phyloP scores from a whole-genome alignment of 2,113 vertebrate species.

The Grus americana region DNA sequence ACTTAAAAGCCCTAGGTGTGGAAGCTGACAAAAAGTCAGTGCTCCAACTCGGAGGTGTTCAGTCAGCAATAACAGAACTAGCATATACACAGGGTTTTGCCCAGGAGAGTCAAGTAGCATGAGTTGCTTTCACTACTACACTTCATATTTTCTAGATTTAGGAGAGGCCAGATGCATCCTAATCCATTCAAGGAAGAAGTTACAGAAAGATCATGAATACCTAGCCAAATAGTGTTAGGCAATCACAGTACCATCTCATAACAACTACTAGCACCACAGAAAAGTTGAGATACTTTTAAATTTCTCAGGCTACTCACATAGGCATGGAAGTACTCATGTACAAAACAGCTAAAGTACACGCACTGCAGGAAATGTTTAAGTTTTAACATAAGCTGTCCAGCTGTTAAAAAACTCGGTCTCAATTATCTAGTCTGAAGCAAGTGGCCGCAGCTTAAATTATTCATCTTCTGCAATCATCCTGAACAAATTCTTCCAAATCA shows the following conservation, averaged over 20 bases:
- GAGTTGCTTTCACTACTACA: background rate
- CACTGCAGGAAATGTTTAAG: background rate
- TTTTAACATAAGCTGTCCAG: background rate
- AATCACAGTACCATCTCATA: background rate
- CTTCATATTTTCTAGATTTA: background rate
- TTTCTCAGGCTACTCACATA: background rate
- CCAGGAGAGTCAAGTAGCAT: rapidly evolving
- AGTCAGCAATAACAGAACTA: background rate
- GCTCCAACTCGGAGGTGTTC: background rate
- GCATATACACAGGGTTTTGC: rapidly evolving
- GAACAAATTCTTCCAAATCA: slow-evolving; percentile 24
- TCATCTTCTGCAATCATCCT: slow-evolving; percentile 17
- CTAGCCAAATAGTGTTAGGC: background rate
- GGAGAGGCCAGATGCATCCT: background rate
- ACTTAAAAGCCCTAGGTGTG: background rate
- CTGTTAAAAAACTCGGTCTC: background rate
- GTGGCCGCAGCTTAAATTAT: background rate
- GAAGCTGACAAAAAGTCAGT: background rate
- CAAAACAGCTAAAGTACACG: background rate
- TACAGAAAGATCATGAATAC: background rate
- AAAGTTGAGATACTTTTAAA: background rate
- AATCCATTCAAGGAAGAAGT: background rate
- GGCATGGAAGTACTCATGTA: background rate
- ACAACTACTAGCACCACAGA: background rate
- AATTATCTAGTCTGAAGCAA: slow-evolving; percentile 17